Conservation (phyloP, 2,797 vertebrate species). For the Hyperoplus lanceolatus region DNA sequence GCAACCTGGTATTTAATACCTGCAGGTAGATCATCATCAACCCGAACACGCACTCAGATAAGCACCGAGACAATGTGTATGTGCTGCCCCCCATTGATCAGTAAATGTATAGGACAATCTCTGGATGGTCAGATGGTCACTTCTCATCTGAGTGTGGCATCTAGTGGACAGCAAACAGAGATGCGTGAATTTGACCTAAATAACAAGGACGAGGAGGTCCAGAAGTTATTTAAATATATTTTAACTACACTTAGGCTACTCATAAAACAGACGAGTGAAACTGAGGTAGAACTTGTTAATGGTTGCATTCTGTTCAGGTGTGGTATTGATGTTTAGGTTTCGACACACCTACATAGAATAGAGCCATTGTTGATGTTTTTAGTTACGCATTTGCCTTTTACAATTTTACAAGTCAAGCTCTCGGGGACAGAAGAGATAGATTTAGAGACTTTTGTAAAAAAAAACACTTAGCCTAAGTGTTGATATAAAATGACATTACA, state of each 20-base stretch:
- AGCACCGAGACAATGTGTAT: conserved; percentile 36
- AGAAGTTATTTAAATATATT: neutral
- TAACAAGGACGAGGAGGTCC: neutral
- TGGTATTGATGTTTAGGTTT: neutral
- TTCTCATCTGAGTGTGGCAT: conserved; percentile 87
- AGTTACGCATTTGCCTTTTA: neutral
- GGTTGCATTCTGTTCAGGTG: neutral
- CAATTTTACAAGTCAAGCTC: neutral
- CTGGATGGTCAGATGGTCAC: conserved; percentile 30
- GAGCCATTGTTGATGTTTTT: neutral
- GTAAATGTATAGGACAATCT: conserved; percentile 7
- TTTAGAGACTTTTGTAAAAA: neutral
- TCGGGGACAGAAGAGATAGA: neutral
- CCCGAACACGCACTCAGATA: neutral
- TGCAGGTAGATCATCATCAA: neutral
- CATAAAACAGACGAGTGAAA: neutral
- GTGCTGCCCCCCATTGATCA: conserved; percentile 64
- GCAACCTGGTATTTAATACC: no score
- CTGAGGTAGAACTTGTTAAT: no score
- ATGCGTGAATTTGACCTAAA: neutral
- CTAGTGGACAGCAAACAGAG: conserved; percentile 84
- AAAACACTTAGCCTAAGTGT: neutral
- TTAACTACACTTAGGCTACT: neutral
- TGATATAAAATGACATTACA: neutral
- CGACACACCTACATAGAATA: neutral